A percentile compares a stretch with the other conserved stretches of the same genome.
Conservation (phyloP, 2,888 invertebrate genomes). For the Acronicta aceris region DNA sequence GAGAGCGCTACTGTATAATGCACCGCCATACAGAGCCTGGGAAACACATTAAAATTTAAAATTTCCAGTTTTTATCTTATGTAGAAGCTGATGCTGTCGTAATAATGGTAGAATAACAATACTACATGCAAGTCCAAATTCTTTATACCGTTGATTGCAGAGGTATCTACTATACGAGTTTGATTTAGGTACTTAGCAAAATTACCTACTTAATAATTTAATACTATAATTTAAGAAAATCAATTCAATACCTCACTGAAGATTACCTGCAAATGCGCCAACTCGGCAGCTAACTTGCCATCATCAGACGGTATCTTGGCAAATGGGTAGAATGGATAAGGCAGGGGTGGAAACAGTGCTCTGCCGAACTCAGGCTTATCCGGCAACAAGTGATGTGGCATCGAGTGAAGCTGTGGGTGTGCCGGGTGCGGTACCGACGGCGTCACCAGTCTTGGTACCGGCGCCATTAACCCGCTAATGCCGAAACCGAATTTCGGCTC, state of each 20-base stretch:
- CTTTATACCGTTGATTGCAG: no score
- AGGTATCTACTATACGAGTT: no score
- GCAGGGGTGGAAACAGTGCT: conserved; percentile 92
- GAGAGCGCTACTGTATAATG: conserved; percentile 83
- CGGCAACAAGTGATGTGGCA: conserved; percentile 86
- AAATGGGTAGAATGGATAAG: conserved; percentile 92
- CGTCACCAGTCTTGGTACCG: conserved; percentile 85
- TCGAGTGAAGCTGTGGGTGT: conserved; percentile 73
- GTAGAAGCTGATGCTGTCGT: no score
- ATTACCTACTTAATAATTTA: no score
- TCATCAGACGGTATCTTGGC: conserved; percentile 88
- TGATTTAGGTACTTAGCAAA: no score
- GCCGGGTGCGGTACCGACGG: conserved; percentile 83
- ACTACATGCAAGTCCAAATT: no score
- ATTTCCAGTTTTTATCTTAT: not conserved
- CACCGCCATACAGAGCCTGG: conserved; percentile 86
- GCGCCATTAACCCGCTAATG: conserved; percentile 90
- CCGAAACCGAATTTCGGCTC: conserved; percentile 93
- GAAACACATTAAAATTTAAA: conserved; percentile 12
- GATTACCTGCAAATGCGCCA: conserved; percentile 90
- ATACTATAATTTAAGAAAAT: not conserved
- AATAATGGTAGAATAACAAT: no score
- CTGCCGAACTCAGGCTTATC: conserved; percentile 91
- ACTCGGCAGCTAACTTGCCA: conserved; percentile 91
- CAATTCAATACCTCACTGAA: conserved; percentile 32